Evolutionary conservation across 2,797 vertebrate genomes (phyloP), one percentile per base, ranked within the genome.

Genomic region (Avahi laniger): DNA sequence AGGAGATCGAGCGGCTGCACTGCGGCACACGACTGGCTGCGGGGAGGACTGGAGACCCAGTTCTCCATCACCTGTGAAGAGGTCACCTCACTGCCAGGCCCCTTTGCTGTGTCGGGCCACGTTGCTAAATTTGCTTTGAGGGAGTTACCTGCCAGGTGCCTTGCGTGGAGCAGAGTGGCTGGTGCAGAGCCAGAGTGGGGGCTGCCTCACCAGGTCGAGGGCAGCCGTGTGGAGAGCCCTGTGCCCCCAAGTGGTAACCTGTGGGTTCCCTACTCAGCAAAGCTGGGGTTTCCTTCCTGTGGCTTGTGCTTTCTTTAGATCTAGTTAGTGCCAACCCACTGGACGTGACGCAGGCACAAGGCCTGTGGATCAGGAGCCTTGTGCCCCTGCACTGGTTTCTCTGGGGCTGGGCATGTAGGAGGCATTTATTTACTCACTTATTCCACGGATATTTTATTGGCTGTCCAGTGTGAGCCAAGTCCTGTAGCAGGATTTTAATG

Each of bases 381-480:
- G 26, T 4, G 13, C 6, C 6, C 26, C 57, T 7, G 1, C 26
- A 14, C 8, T 33, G 52, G 13, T 48, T 41, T 79, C 67, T 81
- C 20, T 6, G 43, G 41, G 89, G 63, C 41, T 15, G 63, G 48
- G 46, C 14, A 41, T 26, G 30, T 5, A 41, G 35, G 50, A 69
- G 43, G 41, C 30, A 7, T 57, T 57, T 41, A 5, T 57, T 57
- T 41, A 20, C 15, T 24, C 5, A 4, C 50, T 41, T 26, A 65
- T 24, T 54, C 54, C 26, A 1, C 15, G 30, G 72, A 5, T 33
- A 3, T 54, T 35, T 24, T n/a, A 9, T 13, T 9, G 24, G 63
- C 24, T 0, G 0, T 61, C 18, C 41, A 6, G 43, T 0, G 0
- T 1, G 17, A 5, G 14, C 38, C 14, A 5, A 8, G 48, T 46